Evolutionary conservation across 1,140 invertebrate genomes (phyloP).

Genomic region (Reticulitermes speratus): DNA sequence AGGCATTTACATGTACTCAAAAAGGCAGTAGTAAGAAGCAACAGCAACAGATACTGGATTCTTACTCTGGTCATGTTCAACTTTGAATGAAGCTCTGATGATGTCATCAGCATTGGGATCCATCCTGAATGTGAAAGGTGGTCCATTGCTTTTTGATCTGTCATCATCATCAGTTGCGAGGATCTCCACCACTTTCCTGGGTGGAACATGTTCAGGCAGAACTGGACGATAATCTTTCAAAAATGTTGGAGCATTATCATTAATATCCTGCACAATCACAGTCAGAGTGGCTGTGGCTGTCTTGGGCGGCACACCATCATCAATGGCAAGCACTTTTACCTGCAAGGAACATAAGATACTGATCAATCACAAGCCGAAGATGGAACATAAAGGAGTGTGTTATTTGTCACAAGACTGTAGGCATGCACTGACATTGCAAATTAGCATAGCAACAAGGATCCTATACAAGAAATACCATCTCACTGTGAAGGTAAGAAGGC

Average conservation of each 20-base stretch:
- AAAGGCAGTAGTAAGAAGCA: no score
- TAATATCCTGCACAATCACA: conserved; percentile 94
- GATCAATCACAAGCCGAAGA: not conserved
- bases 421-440: no score
- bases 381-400: no score
- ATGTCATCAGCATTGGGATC: conserved; percentile 90
- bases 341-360: conserved; percentile 39
- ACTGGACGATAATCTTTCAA: conserved; percentile 90
- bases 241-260: conserved; percentile 92
- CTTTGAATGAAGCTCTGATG: conserved; percentile 89
- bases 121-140: conserved; percentile 90
- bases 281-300: conserved; percentile 94
- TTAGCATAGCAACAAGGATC: no score
- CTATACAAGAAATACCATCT: no score
- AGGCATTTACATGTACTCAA: no score
- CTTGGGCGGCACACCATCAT: conserved; percentile 90
- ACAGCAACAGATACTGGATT: conserved; percentile 37
- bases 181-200: conserved; percentile 89
- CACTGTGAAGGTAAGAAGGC: no score
- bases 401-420: no score
- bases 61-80: conserved; percentile 90
- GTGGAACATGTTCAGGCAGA: conserved; percentile 83
- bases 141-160: conserved; percentile 89
- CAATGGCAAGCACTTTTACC: conserved; percentile 92
- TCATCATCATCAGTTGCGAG: conserved; percentile 94